Evolutionary conservation across 2,797 vertebrate species (phyloP), one percentile per base, ranked within the genome.

Genomic region (Microchirus variegatus): DNA sequence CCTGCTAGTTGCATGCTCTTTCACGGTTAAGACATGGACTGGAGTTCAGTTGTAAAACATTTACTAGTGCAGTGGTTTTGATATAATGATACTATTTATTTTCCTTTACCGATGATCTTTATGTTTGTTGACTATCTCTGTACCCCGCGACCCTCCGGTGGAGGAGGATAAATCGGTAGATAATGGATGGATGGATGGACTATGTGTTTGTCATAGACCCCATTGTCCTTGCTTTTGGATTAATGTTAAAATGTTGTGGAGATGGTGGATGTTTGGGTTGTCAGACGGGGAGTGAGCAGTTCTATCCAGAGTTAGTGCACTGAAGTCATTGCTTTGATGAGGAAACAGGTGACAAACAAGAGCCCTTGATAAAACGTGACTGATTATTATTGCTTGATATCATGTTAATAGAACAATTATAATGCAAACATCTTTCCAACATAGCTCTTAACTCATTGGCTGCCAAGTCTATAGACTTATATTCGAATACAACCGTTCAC

Each of bases 191-290:
- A n/a, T n/a, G n/a, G n/a, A n/a, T n/a, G n/a, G n/a, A n/a, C n/a
- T n/a, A n/a, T n/a, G n/a, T n/a, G n/a, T n/a, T n/a, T n/a, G n/a
- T n/a, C n/a, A n/a, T n/a, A n/a, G n/a, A n/a, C n/a, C n/a, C n/a
- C n/a, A n/a, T n/a, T n/a, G n/a, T n/a, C n/a, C 10, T 58, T 57
- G 26, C 49, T 41, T 22, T 1, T 16, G 15, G 46, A 10, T 45
- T 19, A 46, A n/a, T 58, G 59, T 48, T 59, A 43, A 50, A 22
- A 10, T 46, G 37, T 73, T 46, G 1, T 4, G 7, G 44, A 31
- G 58, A n/a, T 15, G 15, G 9, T 47, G 47, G 63, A 78, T 69
- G 45, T 60, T 66, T 76, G 44, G 19, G 67, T 78, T 56, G 71
- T 76, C 53, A 35, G 44, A 61, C 53, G 43, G 26, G 13, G 8